Base-by-base conservation (phyloP, 2,888 invertebrate genomes). In the Hirtodrosophila alboralis region DNA sequence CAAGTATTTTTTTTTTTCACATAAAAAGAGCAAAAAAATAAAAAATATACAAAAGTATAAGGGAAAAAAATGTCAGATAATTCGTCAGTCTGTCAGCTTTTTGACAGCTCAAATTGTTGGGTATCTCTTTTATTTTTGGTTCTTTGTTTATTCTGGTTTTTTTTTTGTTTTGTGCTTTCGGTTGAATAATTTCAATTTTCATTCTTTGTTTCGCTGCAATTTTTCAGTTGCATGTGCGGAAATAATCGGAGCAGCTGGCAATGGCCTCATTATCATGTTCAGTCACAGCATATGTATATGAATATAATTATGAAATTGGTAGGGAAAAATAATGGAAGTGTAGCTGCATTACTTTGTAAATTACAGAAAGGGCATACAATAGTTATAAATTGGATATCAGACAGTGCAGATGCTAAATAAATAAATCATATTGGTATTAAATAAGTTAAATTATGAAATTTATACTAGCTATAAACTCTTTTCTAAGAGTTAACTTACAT, bases 81-180 rank as follows among this genome's bases (percentile, higher is more conserved):
- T 77, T 63, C 70, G 84, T 78, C 84, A 75, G 59, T 63, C 65
- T 72, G 56, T 58, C 79, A 70, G 57, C 60, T 59, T 79, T 85
- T 80, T 80, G 80, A 79, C 80, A 83, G 65, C 45, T 60, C 37
- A 52, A 83, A 79, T 57, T 61, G 40, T n/a, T 57, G 28, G 10
- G 31, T 31, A 36, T 43, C 13, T 23, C 12, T 33, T 21, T 41
- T 37, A 13, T 52, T 61, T 63, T 58, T 28, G 23, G 43, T 58
- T 61, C 44, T 69, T 70, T 65, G 38, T 69, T 58, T 52, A 44
- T 61, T 63, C 57, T 28, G 23, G 43, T 58, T 61, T 43, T 69
- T 70, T 65, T 69, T 58, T 5, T 70, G 38, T 58, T 59, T 44
- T 40, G 14, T 36, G 33, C 36, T 45, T 54, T 66, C 41, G 59